A percentile compares a stretch with the other conserved stretches of the same genome.
These are phyloP conservation scores for Lophotriccus pileatus DNA, from an alignment of 2,797 vertebrate genomes.

Conservation along the genomic window DNA sequence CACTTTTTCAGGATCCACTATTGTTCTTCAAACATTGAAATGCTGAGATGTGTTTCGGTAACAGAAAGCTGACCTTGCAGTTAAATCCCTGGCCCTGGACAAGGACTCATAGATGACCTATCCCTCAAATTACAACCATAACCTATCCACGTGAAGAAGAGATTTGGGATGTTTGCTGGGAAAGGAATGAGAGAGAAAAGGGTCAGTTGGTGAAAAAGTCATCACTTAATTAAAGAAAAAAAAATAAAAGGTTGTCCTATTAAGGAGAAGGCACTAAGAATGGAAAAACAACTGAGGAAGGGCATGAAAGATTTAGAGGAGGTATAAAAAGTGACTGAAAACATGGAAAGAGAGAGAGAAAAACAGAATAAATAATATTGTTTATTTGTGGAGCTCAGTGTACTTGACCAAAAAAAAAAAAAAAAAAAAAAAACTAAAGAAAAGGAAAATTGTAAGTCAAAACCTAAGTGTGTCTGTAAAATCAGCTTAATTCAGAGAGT, in stretches of 20 bases:
- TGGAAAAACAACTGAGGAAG: background rate
- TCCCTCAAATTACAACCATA: background rate
- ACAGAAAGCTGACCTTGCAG: background rate
- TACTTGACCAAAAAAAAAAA: background rate
- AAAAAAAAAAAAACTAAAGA: background rate
- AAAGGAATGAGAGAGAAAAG: background rate
- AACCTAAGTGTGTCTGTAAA: background rate
- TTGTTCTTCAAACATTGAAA: background rate
- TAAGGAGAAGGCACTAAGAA: background rate
- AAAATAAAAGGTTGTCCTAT: background rate
- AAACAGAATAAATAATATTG: background rate
- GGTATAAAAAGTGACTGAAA: background rate
- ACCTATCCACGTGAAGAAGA: background rate
- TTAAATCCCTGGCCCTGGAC: background rate
- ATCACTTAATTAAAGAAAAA: background rate
- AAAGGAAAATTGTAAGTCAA: background rate
- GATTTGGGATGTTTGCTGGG: background rate
- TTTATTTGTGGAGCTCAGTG: background rate
- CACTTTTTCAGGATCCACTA: background rate
- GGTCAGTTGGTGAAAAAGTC: background rate
- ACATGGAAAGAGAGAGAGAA: background rate
- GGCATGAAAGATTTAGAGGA: background rate
- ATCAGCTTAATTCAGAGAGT: background rate
- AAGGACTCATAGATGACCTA: background rate
- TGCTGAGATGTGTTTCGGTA: background rate